These are phyloP conservation scores for Alosa sapidissima DNA, from an alignment of 2,797 vertebrate species.

Conservation along the genomic window DNA sequence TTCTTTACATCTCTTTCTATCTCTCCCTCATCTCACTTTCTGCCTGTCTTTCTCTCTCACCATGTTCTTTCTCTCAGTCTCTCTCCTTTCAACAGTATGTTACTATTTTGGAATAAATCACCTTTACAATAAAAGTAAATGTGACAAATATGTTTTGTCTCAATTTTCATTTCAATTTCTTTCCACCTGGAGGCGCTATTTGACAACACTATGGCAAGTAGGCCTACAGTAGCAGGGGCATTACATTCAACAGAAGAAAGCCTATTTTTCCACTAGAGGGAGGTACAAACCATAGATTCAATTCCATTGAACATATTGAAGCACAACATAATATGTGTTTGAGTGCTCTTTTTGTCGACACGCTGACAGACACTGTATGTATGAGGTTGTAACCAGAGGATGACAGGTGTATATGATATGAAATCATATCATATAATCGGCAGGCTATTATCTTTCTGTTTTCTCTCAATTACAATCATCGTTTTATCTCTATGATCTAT, in stretches of 20 bases:
- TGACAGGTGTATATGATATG: background rate
- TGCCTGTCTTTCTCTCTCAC: slow-evolving; percentile 32
- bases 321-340: background rate
- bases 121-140: slow-evolving; percentile 85
- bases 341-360: background rate
- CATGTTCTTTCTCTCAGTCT: slow-evolving; percentile 41
- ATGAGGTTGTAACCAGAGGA: background rate
- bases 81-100: slow-evolving; percentile 72
- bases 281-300: background rate
- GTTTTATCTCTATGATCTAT: too few relatives aligned
- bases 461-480: background rate
- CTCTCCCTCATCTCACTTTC: slow-evolving; percentile 38
- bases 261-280: background rate
- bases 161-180: background rate
- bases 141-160: slow-evolving; percentile 50
- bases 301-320: background rate
- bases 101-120: slow-evolving; percentile 91
- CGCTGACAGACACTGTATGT: background rate
- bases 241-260: background rate
- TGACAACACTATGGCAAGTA: background rate
- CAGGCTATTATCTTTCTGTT: background rate
- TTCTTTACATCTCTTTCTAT: background rate
- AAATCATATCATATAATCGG: too few relatives aligned
- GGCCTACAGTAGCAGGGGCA: background rate
- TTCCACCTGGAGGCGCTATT: slow-evolving; percentile 7